A percentile compares a stretch with the other conserved stretches of the same genome.
Conservation (phyloP, 2,888 invertebrate genomes). For the Lissocephala sabroskyi region DNA sequence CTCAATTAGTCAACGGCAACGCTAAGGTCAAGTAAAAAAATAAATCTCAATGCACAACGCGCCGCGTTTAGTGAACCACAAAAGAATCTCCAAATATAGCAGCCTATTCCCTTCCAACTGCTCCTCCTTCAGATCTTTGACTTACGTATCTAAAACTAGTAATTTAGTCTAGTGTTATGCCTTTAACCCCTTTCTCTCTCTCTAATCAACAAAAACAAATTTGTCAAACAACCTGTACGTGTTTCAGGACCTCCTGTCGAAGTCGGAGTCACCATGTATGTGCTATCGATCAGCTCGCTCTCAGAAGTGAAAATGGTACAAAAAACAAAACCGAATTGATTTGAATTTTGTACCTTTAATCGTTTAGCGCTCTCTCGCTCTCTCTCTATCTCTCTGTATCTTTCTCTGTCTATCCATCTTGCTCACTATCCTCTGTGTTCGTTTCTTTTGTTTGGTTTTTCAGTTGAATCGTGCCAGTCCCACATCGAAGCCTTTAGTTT, state of each 20-base stretch:
- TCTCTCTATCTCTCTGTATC: conserved; percentile 11
- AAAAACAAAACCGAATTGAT: too few relatives aligned
- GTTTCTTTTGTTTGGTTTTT: conserved; percentile 6
- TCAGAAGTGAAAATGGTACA: conserved; percentile 98
- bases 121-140: too few relatives aligned
- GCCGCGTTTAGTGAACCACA: too few relatives aligned
- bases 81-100: too few relatives aligned
- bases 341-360: conserved; percentile 64
- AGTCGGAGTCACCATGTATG: conserved; percentile 98
- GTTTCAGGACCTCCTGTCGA: conserved; percentile 96
- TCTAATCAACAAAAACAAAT: conserved; percentile 5
- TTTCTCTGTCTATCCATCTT: conserved; percentile 21
- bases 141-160: too few relatives aligned
- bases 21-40: too few relatives aligned
- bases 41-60: background rate
- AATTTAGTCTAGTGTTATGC: too few relatives aligned
- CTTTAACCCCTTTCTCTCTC: too few relatives aligned
- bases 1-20: background rate
- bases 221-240: conserved; percentile 50
- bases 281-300: conserved; percentile 98
- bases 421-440: background rate
- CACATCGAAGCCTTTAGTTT: conserved; percentile 15
- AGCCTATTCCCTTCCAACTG: too few relatives aligned
- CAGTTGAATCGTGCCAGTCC: too few relatives aligned
- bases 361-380: conserved; percentile 49